Base-by-base conservation (phyloP, 2,888 invertebrate species). In the Apoda limacodes region DNA sequence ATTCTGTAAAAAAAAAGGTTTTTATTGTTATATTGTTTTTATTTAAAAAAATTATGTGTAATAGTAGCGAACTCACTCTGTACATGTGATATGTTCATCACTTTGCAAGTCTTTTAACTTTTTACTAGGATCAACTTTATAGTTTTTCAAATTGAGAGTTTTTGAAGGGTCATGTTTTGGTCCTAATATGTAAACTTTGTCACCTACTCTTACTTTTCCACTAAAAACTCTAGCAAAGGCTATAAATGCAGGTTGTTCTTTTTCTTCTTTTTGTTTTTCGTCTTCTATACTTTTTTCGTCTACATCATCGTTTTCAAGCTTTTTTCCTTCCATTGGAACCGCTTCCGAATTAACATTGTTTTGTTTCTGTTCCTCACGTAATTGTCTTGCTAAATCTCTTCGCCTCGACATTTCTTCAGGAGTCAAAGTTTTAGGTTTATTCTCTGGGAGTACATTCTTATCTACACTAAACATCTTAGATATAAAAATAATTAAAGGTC, bases 161-260 rank as follows among this genome's bases (percentile, higher is more conserved):
- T 76, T 72, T 25, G 81, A 80, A 1, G 96, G 95, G 66, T 94
- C 87, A 65, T 97, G 94, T 65, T 94, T 93, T 2, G 95, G 93
- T 9, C 92, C 88, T 13, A 98, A 69, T 10, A 94, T 90, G 67
- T 87, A 96, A 4, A 98, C 70, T 52, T 86, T 86, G 52, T 89
- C 87, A 5, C 94, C 95, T 46, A 82, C 83, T 43, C 64, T 86
- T 19, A 98, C 63, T 30, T 84, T 89, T 2, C 98, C 98, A 61
- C 95, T 95, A 62, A 93, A 98, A 19, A 98, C 85, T 53, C 98
- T 85, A 10, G 95, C 95, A 75, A 98, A 94, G 1, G 95, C 98
- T 41, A 98, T 83, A 56, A 97, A 91, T 22, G 85, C 86, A 37
- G 87, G 85, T 28, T 83, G 78, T 23, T 63, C 60, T 13, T 55